Evolutionary conservation across 2,113 vertebrate genomes (phyloP).

Genomic region (Prolemur simus): DNA sequence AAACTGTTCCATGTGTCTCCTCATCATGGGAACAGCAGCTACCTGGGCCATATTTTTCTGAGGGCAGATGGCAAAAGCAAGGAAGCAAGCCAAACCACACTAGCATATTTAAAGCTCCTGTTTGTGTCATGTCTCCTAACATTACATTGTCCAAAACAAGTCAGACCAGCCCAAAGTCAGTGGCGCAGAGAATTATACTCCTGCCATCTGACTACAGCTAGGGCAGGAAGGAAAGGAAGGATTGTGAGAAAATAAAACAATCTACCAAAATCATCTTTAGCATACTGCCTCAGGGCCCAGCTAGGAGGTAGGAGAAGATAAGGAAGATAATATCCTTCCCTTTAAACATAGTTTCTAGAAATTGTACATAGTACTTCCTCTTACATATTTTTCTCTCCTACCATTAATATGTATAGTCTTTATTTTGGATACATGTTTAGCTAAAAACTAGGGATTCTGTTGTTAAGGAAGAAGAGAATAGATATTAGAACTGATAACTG

Average conservation of each 20-base stretch:
- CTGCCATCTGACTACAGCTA: neutral
- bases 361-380: neutral
- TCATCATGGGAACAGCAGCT: neutral
- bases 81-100: conserved; percentile 1
- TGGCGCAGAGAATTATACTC: neutral
- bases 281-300: neutral
- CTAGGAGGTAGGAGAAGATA: neutral
- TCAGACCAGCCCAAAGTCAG: neutral
- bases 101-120: conserved; percentile 26
- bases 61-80: conserved; percentile 41
- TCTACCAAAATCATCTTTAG: neutral
- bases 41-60: neutral
- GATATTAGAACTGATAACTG: neutral
- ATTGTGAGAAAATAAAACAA: neutral
- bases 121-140: conserved; percentile 16
- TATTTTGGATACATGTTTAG: neutral
- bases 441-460: neutral
- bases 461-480: neutral
- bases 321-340: neutral
- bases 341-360: neutral
- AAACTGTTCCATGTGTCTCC: neutral
- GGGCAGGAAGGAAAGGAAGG: neutral
- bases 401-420: neutral
- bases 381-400: neutral
- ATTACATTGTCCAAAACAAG: conserved; percentile 21